Evolutionary conservation across 1,140 invertebrate species (phyloP), one percentile per base, ranked within the genome.

Genomic region (Drosophila pectinifera): DNA sequence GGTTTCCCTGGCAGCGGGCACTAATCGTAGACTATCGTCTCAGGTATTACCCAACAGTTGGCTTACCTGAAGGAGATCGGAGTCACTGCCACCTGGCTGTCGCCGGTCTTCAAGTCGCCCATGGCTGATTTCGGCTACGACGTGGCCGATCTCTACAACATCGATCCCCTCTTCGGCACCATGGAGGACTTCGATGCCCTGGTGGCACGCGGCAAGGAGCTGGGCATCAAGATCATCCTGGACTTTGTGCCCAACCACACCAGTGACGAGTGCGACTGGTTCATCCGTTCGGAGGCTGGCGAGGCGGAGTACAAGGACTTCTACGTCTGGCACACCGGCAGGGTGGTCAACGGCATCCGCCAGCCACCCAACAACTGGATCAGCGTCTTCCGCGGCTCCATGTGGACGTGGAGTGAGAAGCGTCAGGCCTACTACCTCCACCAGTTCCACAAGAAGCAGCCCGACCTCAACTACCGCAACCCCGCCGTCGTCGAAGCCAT

Each of bases 211-310:
- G 95, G 95, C 7, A 94, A 95, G 45, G 63, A 83, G 26, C 42
- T 92, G 67, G 86, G 81, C 43, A 93, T 98, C 18, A 96, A 96
- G 92, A 91, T 98, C 13, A 94, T 98, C 41, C 88, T 98, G 91
- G 97, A 98, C 90, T 95, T 98, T 81, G 95, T 98, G 18, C 97
- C 97, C 4, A 98, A 98, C 92, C 96, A 98, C 86, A 94, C 95
- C 8, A 96, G 95, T 76, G 94, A 95, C 74, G 93, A 95, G 78
- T 95, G 95, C 85, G 93, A 94, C 24, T 96, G 96, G 96, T 96
- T 96, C 79, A 75, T 93, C 41, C 93, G 94, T 45, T 95, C 95
- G 31, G 85, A 93, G 6, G 92, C 92, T 24, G 93, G 93, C 26
- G 93, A 95, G 53, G 93, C 94, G 38, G 93, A 93, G 34, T 96